Evolutionary conservation across 2,797 vertebrate species (phyloP).

Genomic region (Esox masquinongy): DNA sequence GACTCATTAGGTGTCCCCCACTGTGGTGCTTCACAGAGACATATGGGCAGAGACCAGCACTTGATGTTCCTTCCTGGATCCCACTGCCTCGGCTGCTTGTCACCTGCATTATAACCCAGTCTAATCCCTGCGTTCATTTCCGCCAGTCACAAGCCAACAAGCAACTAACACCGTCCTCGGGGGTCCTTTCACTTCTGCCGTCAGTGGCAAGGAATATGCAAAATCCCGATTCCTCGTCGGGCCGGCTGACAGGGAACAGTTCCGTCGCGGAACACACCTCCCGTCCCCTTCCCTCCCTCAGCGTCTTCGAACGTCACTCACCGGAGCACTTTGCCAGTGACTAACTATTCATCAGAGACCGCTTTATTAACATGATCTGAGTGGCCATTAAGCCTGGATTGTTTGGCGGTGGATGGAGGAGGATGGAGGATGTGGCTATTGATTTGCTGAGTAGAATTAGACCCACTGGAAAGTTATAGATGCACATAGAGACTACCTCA

Average conservation of each 20-base stretch:
- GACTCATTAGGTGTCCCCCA: constrained; percentile 72
- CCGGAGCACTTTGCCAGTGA: constrained; percentile 81
- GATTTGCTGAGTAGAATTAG: constrained; percentile 70
- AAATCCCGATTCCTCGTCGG: constrained; percentile 93
- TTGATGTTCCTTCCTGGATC: constrained; percentile 68
- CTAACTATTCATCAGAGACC: constrained; percentile 88
- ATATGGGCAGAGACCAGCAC: constrained; percentile 85
- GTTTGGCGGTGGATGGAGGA: constrained; percentile 50
- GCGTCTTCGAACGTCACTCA: constrained; percentile 88
- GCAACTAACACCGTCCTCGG: constrained; percentile 87
- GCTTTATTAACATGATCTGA: constrained; percentile 79
- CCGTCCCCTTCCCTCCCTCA: constrained; percentile 78
- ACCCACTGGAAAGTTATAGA: constrained; percentile 67
- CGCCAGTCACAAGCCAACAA: constrained; percentile 84
- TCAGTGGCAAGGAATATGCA: constrained; percentile 95
- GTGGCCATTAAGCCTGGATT: constrained; percentile 72
- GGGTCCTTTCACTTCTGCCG: constrained; percentile 93
- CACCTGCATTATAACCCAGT: constrained; percentile 88
- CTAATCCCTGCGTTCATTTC: constrained; percentile 97
- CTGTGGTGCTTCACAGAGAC: constrained; percentile 81
- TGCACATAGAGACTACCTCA: constrained; percentile 59
- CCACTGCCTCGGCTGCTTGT: constrained; percentile 84
- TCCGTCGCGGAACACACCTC: constrained; percentile 82
- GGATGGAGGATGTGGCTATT: constrained; percentile 64
- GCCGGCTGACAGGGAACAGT: constrained; percentile 88